Base-by-base conservation (phyloP, 2,888 invertebrate genomes). In the Hybos culiciformis region DNA sequence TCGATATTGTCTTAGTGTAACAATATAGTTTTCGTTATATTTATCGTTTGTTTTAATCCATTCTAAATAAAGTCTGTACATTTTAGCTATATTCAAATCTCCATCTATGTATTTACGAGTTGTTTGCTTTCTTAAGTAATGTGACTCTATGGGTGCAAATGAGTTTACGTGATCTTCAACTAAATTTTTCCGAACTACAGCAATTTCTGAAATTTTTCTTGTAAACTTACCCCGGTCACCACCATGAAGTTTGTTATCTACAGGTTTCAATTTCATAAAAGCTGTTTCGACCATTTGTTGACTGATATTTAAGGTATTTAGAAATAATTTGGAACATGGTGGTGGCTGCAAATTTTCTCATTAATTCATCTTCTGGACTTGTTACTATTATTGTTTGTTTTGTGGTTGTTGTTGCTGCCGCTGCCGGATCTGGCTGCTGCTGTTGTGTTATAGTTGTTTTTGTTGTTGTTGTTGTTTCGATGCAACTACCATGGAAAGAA, bases 1-100 rank as follows among this genome's bases (percentile, higher is more conserved):
- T 45, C 45, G 31, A 43, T 45, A 46, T 32, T 32, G 32, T 8
- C 3, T 32, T 14, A 32, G 3, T 7, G 4, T 32, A 6, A 32
- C 32, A 9, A 14, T 32, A 8, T 32, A 6, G 14, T 32, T 9
- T 15, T 6, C 14, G 3, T 5, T 32, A 9, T 32, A 15, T 3
- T 14, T 5, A 6, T 32, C 14, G 3, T 32, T 9, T 32, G n/a
- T n/a, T n/a, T 14, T 32, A 6, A 6, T 5, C 24, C 24, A 24
- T 4, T 14, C 14, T 8, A 14, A 6, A 6, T 14, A 32, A 4
- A 32, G 8, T 32, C 3, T 32, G 4, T 32, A 14, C 32, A 32
- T 32, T 32, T 32, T 32, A 4, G 32, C 14, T 15, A 4, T 14
- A 15, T 32, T 32, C 14, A 14, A 14, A 32, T 32, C 14, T 15